Percentiles rank a stretch among this genome's conserved stretches.
phyloP scores from a whole-genome alignment of 2,888 invertebrate genomes.

The Eumerus sabulonum region DNA sequence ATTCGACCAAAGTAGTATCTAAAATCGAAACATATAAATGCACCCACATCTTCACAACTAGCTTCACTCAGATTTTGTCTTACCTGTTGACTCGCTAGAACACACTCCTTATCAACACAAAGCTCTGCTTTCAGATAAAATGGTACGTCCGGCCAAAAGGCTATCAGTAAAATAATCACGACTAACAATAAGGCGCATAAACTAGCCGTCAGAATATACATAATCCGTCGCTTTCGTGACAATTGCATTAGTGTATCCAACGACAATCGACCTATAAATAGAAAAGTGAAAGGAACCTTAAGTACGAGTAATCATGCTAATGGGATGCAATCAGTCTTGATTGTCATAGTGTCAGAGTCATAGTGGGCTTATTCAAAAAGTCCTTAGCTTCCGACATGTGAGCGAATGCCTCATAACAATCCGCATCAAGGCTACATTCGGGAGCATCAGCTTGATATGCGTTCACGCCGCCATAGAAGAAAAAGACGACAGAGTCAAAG shows the following conservation, averaged over 20 bases:
- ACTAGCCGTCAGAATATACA: constrained; percentile 76
- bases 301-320: no score
- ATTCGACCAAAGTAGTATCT: constrained; percentile 77
- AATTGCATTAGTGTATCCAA: constrained; percentile 76
- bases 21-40: constrained; percentile 13
- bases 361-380: no score
- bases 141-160: constrained; percentile 78
- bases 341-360: constrained; percentile 18
- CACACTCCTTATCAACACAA: constrained; percentile 77
- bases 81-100: constrained; percentile 76
- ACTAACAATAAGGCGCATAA: constrained; percentile 76
- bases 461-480: no score
- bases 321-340: constrained; percentile 23
- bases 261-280: constrained; percentile 74
- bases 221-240: constrained; percentile 75
- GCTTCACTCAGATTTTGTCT: constrained; percentile 12
- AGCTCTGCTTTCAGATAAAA: constrained; percentile 76
- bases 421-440: no score
- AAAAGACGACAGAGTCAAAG: no score
- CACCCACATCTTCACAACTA: not conserved
- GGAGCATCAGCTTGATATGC: no score
- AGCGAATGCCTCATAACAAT: no score
- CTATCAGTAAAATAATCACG: constrained; percentile 75
- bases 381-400: no score
- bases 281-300: constrained; percentile 62